Conservation (phyloP, 1,140 invertebrate species). For the Drosophila nebulosa region DNA sequence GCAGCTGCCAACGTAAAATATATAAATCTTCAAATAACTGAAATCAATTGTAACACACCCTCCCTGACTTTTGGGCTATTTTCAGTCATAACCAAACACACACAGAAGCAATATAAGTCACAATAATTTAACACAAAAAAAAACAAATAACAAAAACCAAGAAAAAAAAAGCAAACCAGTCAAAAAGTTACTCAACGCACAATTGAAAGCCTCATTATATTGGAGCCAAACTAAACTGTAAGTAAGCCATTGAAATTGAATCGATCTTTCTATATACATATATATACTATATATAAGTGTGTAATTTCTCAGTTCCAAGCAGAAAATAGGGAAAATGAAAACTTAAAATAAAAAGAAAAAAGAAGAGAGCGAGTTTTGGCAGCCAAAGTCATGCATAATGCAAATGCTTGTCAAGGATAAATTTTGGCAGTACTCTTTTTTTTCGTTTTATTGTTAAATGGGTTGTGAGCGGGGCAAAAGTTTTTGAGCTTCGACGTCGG, state of each 20-base stretch:
- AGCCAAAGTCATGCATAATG: conserved; percentile 65
- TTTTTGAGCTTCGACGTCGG: conserved; percentile 23
- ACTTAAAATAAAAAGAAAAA: conserved; percentile 13
- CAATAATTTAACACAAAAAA: conserved; percentile 48
- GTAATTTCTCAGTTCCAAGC: background rate
- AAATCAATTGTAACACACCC: conserved; percentile 1
- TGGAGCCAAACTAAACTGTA: conserved; percentile 6
- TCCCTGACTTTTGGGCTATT: conserved; percentile 22
- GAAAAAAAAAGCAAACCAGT: background rate
- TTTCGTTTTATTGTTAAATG: background rate
- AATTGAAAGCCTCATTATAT: background rate
- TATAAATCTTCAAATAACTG: conserved; percentile 33
- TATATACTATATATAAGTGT: background rate
- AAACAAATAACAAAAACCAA: conserved; percentile 16
- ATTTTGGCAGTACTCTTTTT: conserved; percentile 33
- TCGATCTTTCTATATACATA: background rate
- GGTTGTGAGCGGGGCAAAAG: background rate
- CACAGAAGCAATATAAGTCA: conserved; percentile 54
- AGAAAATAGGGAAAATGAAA: background rate
- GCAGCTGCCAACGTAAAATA: conserved; percentile 33
- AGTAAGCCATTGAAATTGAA: background rate
- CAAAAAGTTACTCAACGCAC: background rate
- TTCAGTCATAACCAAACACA: conserved; percentile 28
- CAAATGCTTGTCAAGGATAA: conserved; percentile 64
- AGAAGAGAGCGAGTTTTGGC: conserved; percentile 13